Evolutionary conservation across 2,888 invertebrate genomes (phyloP), one percentile per base, ranked within the genome.

Genomic region (Synergus umbraculus): DNA sequence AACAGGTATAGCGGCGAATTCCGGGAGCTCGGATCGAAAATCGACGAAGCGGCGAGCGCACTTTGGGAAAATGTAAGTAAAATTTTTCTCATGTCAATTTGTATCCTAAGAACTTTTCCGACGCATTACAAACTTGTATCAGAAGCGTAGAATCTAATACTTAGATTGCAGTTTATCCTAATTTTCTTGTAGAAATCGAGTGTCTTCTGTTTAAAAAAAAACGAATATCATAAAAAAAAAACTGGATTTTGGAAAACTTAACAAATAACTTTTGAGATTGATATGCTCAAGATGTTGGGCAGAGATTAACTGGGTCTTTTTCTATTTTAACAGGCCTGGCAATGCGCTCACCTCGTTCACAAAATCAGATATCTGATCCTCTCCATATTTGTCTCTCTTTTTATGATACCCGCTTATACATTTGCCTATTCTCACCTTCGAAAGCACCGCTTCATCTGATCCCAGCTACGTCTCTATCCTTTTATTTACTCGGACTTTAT

Each of bases 1-100:
- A 15, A 86, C 93, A 98, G 98, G 90, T 98, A 98, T 92, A 98
- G 97, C 90, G 99, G 99, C 60, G 98, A 98, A 92, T 94, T 97
- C 92, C 94, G 97, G 87, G 97, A 98, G 89, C 93, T 98, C 67
- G 98, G 98, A 41, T 95, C 95, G 79, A 95, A 95, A 88, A 96
- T 99, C 89, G 99, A 99, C 91, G 96, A 97, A 83, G 92, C 96
- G 83, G 98, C 99, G 4, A 96, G 96, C 87, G 93, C 95, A 84
- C 93, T 98, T 85, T 99, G 99, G 98, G 98, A 98, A 90, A 97
- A 96, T 92, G 97, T 97, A 93, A 96, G 97, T 95, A 10, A 49
- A 46, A 18, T 18, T 18, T 4, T 1, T 18, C 18, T 58, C 9
- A 58, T 58, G 2, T 2, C 18, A 2, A 58, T 58, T 58, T 58